These are phyloP conservation scores for Enchytraeus crypticus DNA, from an alignment of 2,888 invertebrate species.

Conservation along the genomic window DNA sequence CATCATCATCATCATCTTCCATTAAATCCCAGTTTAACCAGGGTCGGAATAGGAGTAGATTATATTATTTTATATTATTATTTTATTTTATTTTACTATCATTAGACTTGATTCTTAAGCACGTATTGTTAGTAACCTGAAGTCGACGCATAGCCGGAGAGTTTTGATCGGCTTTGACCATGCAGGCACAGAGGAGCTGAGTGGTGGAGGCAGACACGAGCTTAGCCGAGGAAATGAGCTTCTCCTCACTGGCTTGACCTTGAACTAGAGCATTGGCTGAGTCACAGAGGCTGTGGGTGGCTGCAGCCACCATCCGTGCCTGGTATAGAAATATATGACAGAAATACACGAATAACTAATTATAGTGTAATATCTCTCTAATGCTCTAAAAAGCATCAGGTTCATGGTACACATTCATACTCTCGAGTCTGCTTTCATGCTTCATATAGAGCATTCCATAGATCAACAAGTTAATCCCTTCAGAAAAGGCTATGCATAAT, in stretches of 20 bases:
- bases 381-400: background rate
- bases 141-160: slow-evolving; percentile 84
- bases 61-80: too few relatives aligned
- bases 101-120: background rate
- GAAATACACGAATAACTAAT: background rate
- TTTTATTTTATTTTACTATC: too few relatives aligned
- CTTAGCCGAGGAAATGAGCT: slow-evolving; percentile 88
- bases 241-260: slow-evolving; percentile 65
- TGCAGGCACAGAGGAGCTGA: slow-evolving; percentile 91
- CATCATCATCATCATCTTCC: too few relatives aligned
- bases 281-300: slow-evolving; percentile 93
- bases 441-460: too few relatives aligned
- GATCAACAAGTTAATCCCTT: too few relatives aligned
- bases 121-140: slow-evolving; percentile 47
- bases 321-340: slow-evolving; percentile 19
- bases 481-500: too few relatives aligned
- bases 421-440: too few relatives aligned
- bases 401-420: too few relatives aligned
- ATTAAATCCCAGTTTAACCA: too few relatives aligned
- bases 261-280: slow-evolving; percentile 93
- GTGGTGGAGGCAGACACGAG: slow-evolving; percentile 87
- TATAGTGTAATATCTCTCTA: background rate
- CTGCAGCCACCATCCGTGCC: slow-evolving; percentile 89
- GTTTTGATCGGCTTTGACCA: slow-evolving; percentile 94
- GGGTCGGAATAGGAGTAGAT: too few relatives aligned